Evolutionary conservation across 2,888 invertebrate species (phyloP).

Genomic region (Callimorpha dominula): DNA sequence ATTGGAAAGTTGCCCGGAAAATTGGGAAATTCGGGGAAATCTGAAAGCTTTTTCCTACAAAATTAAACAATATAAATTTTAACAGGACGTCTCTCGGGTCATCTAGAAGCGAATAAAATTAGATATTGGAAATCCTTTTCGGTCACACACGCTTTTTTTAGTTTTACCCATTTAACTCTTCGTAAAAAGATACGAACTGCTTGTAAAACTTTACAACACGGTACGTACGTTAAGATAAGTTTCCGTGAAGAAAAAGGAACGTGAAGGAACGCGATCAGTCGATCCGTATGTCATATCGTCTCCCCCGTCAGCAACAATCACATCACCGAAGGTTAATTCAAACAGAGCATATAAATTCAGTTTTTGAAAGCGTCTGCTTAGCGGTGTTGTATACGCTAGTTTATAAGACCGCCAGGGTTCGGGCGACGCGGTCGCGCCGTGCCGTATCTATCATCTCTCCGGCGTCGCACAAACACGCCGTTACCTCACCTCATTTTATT

Average conservation of each 20-base stretch:
- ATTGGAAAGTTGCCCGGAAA: too few species aligned
- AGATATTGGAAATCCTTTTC: too few species aligned
- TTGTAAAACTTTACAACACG: too few species aligned
- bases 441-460: conserved; percentile 83
- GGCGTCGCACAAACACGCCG: conserved; percentile 78
- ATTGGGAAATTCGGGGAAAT: too few species aligned
- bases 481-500: conserved; percentile 84
- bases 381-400: conserved; percentile 68
- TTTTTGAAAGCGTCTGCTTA: conserved; percentile 52
- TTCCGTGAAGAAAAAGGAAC: neutral
- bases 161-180: too few species aligned
- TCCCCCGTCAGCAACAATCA: conserved; percentile 2
- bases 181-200: too few species aligned
- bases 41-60: too few species aligned
- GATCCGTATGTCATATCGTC: neutral
- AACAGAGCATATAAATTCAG: conserved; percentile 47
- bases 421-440: conserved; percentile 65
- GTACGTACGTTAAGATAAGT: neutral
- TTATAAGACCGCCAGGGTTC: conserved; percentile 65
- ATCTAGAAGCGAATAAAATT: too few species aligned
- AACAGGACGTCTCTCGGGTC: too few species aligned
- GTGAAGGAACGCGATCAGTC: neutral
- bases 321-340: conserved; percentile 22
- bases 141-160: too few species aligned
- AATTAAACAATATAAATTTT: too few species aligned